A percentile compares a stretch with the other conserved stretches of the same genome.
phyloP scores from a whole-genome alignment of 64 coral and sea anemone genomes.

The Trachythela sp. region DNA sequence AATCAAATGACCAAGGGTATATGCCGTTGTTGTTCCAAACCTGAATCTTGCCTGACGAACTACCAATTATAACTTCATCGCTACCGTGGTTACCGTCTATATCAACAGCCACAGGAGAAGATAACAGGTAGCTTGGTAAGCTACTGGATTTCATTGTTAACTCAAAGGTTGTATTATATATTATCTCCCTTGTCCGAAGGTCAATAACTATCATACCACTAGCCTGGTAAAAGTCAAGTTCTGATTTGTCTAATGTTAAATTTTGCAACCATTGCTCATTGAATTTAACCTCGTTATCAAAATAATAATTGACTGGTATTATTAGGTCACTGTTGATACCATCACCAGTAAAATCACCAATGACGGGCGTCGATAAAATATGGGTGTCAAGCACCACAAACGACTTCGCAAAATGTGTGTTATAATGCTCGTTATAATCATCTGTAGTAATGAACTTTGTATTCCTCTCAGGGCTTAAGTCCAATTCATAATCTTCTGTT shows the following conservation, averaged over 20 bases:
- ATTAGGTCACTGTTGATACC: constrained; percentile 69
- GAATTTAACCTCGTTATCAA: constrained; percentile 50
- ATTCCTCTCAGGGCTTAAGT: neutral
- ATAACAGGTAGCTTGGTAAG: constrained; percentile 54
- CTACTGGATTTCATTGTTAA: constrained; percentile 57
- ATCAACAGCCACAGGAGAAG: constrained; percentile 34
- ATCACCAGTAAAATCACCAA: constrained; percentile 77
- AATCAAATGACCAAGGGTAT: constrained; percentile 17
- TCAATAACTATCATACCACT: constrained; percentile 59
- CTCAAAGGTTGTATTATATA: constrained; percentile 48
- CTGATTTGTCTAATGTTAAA: neutral
- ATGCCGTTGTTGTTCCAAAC: neutral
- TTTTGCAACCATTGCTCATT: neutral
- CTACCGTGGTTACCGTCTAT: neutral
- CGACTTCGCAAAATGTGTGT: neutral
- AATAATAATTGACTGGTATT: constrained; percentile 86
- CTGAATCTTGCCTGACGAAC: constrained; percentile 46
- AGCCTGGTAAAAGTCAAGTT: constrained; percentile 52
- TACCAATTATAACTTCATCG: constrained; percentile 52
- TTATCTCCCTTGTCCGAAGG: constrained; percentile 40
- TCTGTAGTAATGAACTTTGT: neutral
- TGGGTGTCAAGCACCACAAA: constrained; percentile 67
- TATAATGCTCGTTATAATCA: neutral
- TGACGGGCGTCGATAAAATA: constrained; percentile 83
- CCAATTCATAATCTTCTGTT: too few species aligned